Percentiles rank a stretch among this genome's conserved stretches.
Conservation (phyloP, 1,140 invertebrate genomes). For the Potamilus streckersoni region DNA sequence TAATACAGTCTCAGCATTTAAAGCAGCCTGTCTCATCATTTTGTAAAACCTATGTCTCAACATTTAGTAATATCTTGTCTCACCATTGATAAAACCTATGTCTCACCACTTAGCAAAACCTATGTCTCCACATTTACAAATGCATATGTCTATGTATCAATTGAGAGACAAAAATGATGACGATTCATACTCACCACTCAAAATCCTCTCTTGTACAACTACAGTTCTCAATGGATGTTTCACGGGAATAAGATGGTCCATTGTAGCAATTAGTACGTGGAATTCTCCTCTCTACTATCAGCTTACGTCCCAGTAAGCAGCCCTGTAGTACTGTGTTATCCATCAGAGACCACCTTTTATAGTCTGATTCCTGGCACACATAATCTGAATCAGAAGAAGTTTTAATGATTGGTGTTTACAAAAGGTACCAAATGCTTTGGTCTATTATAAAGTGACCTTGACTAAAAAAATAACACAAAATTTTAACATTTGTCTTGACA, state of each 20-base stretch:
- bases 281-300: slow-evolving; percentile 80
- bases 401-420: too few relatives aligned
- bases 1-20: too few relatives aligned
- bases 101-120: too few relatives aligned
- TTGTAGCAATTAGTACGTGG: slow-evolving; percentile 83
- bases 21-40: too few relatives aligned
- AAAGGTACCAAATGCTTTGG: too few relatives aligned
- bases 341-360: slow-evolving; percentile 81
- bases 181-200: slow-evolving; percentile 76
- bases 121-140: too few relatives aligned
- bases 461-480: too few relatives aligned
- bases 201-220: slow-evolving; percentile 85
- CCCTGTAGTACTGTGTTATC: slow-evolving; percentile 33
- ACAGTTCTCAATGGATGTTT: slow-evolving; percentile 78
- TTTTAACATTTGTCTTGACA: too few relatives aligned
- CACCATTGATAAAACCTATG: too few relatives aligned
- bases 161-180: not conserved
- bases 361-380: slow-evolving; percentile 80
- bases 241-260: slow-evolving; percentile 79
- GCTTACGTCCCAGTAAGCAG: slow-evolving; percentile 83
- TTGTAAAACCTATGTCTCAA: too few relatives aligned
- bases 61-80: too few relatives aligned
- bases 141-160: not conserved
- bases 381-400: slow-evolving; percentile 46
- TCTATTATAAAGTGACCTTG: too few relatives aligned